Evolutionary conservation across 2,113 vertebrate genomes (phyloP), one percentile per base, ranked within the genome.

Genomic region (Beaufortia kweichowensis): DNA sequence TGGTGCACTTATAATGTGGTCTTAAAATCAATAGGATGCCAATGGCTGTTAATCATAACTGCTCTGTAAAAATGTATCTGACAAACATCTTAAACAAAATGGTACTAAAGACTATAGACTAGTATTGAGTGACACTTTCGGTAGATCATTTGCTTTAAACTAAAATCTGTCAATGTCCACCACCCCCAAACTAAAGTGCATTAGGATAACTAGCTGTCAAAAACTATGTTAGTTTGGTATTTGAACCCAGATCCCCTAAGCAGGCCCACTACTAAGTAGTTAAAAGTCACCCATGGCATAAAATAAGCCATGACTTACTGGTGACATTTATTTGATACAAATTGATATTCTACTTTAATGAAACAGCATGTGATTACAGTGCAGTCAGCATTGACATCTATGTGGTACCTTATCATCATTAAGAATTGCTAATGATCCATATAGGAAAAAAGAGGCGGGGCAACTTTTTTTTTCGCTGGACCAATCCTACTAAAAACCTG

Each of bases 401-500:
- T 3, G 48, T 21, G 19, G 48, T 53, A 53, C 21, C 48, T 53
- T 8, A 39, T 24, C 24, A 31, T 23, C n/a, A 3, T 15, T 6
- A 53, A 26, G 26, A 72, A 53, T 19, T 7, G 14, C 53, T 24
- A 10, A 56, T 19, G 46, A 59, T 23, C 14, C n/a, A 3, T 33
- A 28, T 9, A n/a, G 9, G 35, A 31, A n/a, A 28, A 46, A 60
- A n/a, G 62, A 50, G 6, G 41, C 41, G 41, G 41, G 11, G 62
- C n/a, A n/a, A 21, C 11, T n/a, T 21, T 17, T 24, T 77, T 31
- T 24, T 50, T n/a, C 1, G 55, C 24, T 21, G 10, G 26, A 29
- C 68, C 35, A 65, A 62, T 64, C 50, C 69, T 10, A 55, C 46
- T 56, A 57, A 74, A 76, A 72, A 56, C 55, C 71, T 29, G 3